Conservation (phyloP, 2,113 vertebrate species). For the Jacana jacana region DNA sequence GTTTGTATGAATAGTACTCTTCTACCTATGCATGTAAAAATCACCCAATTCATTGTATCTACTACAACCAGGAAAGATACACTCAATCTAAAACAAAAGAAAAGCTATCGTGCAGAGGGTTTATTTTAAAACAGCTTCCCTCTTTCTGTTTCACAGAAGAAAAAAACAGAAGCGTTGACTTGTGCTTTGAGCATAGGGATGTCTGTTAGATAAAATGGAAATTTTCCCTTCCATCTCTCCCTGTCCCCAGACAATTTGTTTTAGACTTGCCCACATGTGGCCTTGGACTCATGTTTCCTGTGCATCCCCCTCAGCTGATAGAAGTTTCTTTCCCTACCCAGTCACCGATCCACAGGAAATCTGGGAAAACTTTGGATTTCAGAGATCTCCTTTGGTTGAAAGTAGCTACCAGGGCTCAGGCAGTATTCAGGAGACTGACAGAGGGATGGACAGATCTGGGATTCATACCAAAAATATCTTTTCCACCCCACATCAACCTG, state of each 20-base stretch:
- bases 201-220: not conserved
- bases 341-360: not conserved
- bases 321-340: not conserved
- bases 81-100: not conserved
- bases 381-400: not conserved
- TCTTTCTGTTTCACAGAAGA: not conserved
- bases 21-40: not conserved
- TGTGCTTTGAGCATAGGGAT: not conserved
- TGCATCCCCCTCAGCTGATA: not conserved
- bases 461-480: not conserved
- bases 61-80: not conserved
- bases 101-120: not conserved
- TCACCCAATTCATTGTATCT: accelerated
- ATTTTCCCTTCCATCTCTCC: not conserved
- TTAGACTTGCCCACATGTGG: accelerated
- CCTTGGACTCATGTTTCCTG: not conserved
- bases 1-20: not conserved
- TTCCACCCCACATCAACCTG: accelerated
- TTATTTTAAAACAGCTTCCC: not conserved
- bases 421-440: not conserved
- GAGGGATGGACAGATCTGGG: not conserved
- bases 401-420: not conserved
- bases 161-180: not conserved
- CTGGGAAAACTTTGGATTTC: not conserved
- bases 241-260: not conserved